Percentiles rank a stretch among this genome's conserved stretches.
Conservation (phyloP, 2,113 vertebrate genomes). For the Dermatemys mawii region DNA sequence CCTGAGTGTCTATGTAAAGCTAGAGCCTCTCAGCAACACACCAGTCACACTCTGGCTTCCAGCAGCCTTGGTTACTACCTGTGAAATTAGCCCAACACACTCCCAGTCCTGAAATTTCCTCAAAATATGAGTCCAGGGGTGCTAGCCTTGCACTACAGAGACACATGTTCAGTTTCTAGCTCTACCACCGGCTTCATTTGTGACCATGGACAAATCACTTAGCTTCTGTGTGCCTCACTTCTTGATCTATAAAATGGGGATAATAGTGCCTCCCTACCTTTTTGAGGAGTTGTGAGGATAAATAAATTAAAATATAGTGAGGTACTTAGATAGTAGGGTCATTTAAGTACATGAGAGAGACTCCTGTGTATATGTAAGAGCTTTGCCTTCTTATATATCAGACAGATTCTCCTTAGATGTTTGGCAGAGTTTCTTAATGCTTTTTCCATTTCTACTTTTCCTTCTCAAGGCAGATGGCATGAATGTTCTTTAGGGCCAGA, state of each 20-base stretch:
- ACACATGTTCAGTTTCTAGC: background rate
- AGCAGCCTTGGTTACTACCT: too few species aligned
- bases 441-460: background rate
- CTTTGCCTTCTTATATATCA: background rate
- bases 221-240: background rate
- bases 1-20: too few species aligned
- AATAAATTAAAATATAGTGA: background rate
- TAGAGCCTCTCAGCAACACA: too few species aligned
- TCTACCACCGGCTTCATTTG: background rate
- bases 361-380: background rate
- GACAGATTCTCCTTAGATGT: background rate
- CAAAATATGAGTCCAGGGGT: too few species aligned
- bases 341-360: background rate
- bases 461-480: background rate
- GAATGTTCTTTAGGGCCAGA: background rate
- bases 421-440: background rate
- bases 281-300: too few species aligned
- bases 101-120: too few species aligned
- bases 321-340: background rate
- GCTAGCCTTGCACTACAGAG: background rate
- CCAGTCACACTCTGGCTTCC: too few species aligned
- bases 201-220: background rate
- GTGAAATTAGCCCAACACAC: too few species aligned
- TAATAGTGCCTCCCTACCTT: background rate
- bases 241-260: background rate